Percentiles rank a stretch among this genome's conserved stretches.
These are phyloP conservation scores for Mechanitis mazaeus DNA, from an alignment of 2,888 invertebrate species.

Conservation along the genomic window DNA sequence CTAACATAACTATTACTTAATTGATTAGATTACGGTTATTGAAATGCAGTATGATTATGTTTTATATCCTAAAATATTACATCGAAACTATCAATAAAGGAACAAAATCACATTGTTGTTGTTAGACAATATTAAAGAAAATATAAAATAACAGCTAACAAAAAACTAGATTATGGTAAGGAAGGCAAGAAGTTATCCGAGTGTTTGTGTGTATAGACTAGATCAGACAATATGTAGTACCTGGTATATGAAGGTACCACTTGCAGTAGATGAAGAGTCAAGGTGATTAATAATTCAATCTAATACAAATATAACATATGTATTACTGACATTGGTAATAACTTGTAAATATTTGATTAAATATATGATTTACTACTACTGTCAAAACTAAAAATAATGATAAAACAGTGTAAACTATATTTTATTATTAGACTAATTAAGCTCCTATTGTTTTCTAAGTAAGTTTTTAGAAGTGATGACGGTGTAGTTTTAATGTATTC, in stretches of 20 bases:
- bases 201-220: constrained; percentile 2
- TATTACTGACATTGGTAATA: too few species aligned
- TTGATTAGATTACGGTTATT: constrained; percentile 19
- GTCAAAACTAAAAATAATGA: too few species aligned
- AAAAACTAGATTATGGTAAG: constrained; percentile 49
- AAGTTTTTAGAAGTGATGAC: not conserved
- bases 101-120: constrained; percentile 58
- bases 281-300: too few species aligned
- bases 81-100: constrained; percentile 52
- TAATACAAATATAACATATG: too few species aligned
- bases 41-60: constrained; percentile 33
- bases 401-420: too few species aligned
- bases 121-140: constrained; percentile 49
- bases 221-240: not conserved
- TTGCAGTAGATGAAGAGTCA: too few species aligned
- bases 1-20: constrained; percentile 21
- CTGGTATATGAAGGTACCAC: too few species aligned
- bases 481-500: not conserved
- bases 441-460: too few species aligned
- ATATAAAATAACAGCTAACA: constrained; percentile 37
- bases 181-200: not conserved
- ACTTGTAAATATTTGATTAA: too few species aligned
- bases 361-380: too few species aligned
- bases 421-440: too few species aligned
- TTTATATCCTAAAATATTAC: constrained; percentile 35